Conservation (phyloP, 2,113 vertebrate species). For the Ploceus nigricollis region DNA sequence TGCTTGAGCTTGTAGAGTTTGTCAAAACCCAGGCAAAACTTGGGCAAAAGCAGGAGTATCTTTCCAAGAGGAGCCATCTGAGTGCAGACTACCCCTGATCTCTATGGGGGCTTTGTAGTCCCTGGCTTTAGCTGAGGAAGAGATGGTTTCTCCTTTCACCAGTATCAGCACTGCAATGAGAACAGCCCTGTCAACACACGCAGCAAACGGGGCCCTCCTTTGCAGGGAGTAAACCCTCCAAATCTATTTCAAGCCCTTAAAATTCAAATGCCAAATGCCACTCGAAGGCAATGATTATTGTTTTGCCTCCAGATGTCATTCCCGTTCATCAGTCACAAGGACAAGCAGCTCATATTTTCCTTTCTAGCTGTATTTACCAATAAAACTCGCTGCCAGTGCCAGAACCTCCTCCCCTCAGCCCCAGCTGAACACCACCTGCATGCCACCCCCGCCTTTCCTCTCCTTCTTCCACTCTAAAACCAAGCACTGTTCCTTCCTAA, state of each 20-base stretch:
- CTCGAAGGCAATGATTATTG: background rate
- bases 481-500: conserved; percentile 3
- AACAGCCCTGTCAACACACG: background rate
- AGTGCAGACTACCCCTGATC: background rate
- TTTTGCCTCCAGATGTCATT: conserved; percentile 28
- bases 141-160: background rate
- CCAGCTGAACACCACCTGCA: conserved; percentile 2
- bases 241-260: background rate
- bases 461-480: background rate
- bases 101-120: background rate
- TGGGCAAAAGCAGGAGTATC: background rate
- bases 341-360: background rate
- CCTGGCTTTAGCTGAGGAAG: background rate
- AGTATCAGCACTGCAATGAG: background rate
- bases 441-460: background rate
- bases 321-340: conserved; percentile 10
- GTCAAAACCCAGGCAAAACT: background rate
- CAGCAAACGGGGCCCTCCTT: background rate
- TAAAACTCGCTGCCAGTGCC: background rate
- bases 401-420: background rate
- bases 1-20: background rate
- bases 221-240: background rate
- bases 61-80: background rate
- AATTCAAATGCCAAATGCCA: conserved; percentile 10
- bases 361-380: background rate